Evolutionary conservation across 2,797 vertebrate species (phyloP), one percentile per base, ranked within the genome.

Genomic region (Tapera naevia): DNA sequence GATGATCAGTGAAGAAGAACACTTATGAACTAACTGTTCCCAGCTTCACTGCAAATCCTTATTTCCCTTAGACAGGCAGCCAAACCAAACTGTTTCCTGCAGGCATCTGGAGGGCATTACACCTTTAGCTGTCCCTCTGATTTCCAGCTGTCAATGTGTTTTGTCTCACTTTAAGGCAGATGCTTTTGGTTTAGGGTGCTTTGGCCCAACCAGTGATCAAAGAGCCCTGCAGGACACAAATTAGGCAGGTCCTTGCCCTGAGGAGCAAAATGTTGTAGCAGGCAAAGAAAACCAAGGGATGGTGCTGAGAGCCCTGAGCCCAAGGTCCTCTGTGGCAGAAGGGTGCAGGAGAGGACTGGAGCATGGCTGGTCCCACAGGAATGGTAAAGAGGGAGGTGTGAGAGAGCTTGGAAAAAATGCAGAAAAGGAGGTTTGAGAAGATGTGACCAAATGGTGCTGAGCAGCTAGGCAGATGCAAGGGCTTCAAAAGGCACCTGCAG

Each of bases 41-140:
- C 93, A 94, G 69, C 50, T 89, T 75, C 50, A 43, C 61, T 76
- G 76, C 61, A 85, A 85, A 91, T 74, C 81, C 33, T 65, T 14
- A 30, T 76, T 94, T 94, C 67, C 94, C 56, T 79, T 80, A 82
- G 72, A 43, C 13, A 80, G 37, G 57, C 71, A 89, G 80, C 69
- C 92, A 94, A 91, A 91, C 56, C n/a, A 89, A 85, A 78, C 48
- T 30, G 54, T 23, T 95, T 92, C 82, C 60, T 94, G 73, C 51
- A 76, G 73, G 80, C 80, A 73, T 73, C 73, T 17, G 3, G 66
- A 83, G 61, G 75, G 70, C 75, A 62, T 75, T 89, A 54, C 0
- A 0, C 60, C 85, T 91, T 83, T 51, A 91, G 83, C 73, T 78
- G 57, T 37, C 87, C 64, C 32, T 70, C 88, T 48, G 7, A 93